Evolutionary conservation across 2,113 vertebrate genomes (phyloP).

Genomic region (Athene noctua): DNA sequence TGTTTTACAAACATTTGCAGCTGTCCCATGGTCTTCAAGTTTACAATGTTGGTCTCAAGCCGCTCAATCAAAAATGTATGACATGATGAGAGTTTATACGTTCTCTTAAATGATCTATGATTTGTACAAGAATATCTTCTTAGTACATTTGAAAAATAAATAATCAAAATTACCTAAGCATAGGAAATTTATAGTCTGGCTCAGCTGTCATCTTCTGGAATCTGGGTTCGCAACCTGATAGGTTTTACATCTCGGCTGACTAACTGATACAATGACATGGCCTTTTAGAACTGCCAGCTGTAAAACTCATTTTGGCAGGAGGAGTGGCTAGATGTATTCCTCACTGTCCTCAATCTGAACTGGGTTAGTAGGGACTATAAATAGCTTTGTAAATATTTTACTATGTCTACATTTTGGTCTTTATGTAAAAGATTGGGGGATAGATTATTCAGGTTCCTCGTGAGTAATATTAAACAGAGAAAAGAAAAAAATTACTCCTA

Average conservation of each 20-base stretch:
- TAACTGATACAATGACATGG: background rate
- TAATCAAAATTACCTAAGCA: background rate
- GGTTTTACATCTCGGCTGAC: background rate
- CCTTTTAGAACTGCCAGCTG: slow-evolving; percentile 1
- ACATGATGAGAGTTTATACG: background rate
- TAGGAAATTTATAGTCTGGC: background rate
- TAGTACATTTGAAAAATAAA: slow-evolving; percentile 1
- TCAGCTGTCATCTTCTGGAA: background rate
- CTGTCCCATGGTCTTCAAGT: background rate
- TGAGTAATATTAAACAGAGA: background rate
- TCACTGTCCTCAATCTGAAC: background rate
- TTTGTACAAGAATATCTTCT: background rate
- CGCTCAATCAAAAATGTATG: background rate
- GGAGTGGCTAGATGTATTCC: slow-evolving; percentile 7
- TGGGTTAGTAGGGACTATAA: background rate
- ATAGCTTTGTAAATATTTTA: slow-evolving; percentile 29
- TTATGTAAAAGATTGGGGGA: background rate
- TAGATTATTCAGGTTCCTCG: background rate
- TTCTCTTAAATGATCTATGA: background rate
- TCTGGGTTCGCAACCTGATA: background rate
- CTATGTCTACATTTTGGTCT: background rate
- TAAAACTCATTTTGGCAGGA: slow-evolving; percentile 26
- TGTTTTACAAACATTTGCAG: background rate
- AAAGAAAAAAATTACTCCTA: background rate
- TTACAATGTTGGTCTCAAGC: background rate